Base-by-base conservation (phyloP, 2,113 vertebrate species). In the Lophochroa leadbeateri region DNA sequence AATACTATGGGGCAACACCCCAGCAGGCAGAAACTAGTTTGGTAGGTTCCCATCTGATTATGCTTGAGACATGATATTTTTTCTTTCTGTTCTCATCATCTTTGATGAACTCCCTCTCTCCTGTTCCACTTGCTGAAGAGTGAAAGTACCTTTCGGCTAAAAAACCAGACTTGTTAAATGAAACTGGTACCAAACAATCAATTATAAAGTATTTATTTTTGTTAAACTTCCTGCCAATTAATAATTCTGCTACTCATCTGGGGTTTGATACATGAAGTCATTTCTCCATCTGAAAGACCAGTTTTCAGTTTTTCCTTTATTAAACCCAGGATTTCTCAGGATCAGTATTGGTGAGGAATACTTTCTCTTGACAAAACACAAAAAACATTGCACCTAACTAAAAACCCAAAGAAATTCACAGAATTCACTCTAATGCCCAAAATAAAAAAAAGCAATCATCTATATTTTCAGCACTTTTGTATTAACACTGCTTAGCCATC, bases 61-160 rank as follows among this genome's bases (percentile, higher is more conserved):
- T 27, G 37, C 3, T 77, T 61, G 72, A 67, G 13, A 79, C 2
- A 17, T 55, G 43, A 31, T 9, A 18, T 47, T 52, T 81, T 93
- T 85, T 52, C 17, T 92, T 74, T 77, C 14, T 65, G 11, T 67
- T 50, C 37, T 70, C 17, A 61, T 47, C 6, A 11, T 69, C 29
- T 47, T 52, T 75, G 31, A 92, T 67, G 47, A 63, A 18, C 3
- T 37, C 43, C 13, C 41, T 81, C 10, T 13, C 3, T 86, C 25
- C 11, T 31, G 5, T 58, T 84, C 16, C 15, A 21, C 18, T 64
- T 67, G 41, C n/a, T 86, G 21, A 81, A 41, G 8, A 68, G 18
- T 55, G 41, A 58, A 88, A 82, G 10, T 21, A 28, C 13, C 14
- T 33, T 63, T 77, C 10, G 81, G n/a, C 6, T 0, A 0, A 80